Evolutionary conservation across 2,797 vertebrate species (phyloP).

Genomic region (Acanthopagrus latus): DNA sequence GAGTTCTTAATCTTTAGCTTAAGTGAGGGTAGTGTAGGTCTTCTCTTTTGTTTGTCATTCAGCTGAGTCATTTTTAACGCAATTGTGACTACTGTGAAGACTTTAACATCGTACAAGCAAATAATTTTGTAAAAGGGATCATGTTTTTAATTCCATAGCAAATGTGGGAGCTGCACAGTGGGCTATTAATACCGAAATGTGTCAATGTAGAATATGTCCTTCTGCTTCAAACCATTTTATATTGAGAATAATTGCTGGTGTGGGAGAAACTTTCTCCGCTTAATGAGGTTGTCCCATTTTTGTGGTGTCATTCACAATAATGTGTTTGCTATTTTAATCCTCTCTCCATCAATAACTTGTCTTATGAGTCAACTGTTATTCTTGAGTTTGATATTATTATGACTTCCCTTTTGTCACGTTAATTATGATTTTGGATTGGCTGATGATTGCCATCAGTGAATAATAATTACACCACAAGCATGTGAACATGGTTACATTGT

Average conservation of each 20-base stretch:
- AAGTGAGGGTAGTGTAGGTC: neutral
- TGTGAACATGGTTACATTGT: neutral
- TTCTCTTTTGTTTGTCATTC: constrained; percentile 7
- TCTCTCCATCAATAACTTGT: constrained; percentile 26
- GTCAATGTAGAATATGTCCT: constrained; percentile 23
- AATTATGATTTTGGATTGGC: neutral
- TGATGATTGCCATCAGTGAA: neutral
- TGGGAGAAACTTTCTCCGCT: constrained; percentile 8
- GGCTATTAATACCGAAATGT: constrained; percentile 5
- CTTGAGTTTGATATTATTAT: neutral
- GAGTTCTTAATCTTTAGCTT: neutral
- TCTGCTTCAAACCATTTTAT: constrained; percentile 24
- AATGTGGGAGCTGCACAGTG: neutral
- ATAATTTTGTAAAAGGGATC: constrained; percentile 50
- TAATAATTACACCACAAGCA: no score
- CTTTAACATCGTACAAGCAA: neutral
- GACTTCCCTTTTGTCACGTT: neutral
- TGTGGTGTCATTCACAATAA: constrained; percentile 19
- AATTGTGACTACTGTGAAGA: constrained; percentile 29
- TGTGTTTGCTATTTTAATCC: constrained; percentile 38
- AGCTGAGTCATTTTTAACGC: neutral
- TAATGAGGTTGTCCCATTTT: constrained; percentile 17
- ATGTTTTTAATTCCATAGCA: constrained; percentile 28
- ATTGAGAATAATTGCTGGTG: neutral
- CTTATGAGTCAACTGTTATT: constrained; percentile 8